Evolutionary conservation across 2,113 vertebrate species (phyloP), one percentile per base, ranked within the genome.

Genomic region (Rhinolophus ferrumequinum): DNA sequence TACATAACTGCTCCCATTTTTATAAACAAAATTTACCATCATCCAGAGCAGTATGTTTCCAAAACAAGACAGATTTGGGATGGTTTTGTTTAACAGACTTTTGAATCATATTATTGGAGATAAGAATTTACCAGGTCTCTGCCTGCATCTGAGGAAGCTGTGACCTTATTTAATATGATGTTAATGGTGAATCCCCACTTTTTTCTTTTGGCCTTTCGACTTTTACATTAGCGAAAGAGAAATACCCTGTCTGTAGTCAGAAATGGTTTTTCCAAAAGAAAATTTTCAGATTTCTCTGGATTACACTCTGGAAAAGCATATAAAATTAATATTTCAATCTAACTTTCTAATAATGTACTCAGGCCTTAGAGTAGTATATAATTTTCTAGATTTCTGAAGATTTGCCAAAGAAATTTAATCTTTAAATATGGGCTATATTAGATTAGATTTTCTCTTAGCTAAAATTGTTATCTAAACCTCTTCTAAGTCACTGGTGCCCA

Each of bases 371-470:
- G 60, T 77, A 84, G 56, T 82, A 64, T 24, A 58, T 83, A n/a
- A 66, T 60, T 93, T 66, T 75, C 70, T 76, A 88, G 8, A 66
- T 88, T 90, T 47, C 16, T 67, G 6, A 66, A 94, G 47, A 81
- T 91, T 96, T 97, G 8, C 30, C 76, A 92, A 72, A 92, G 58
- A 88, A 70, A 88, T 67, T 93, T 95, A 77, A 90, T 87, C 62
- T 94, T 96, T 62, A 85, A 90, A 92, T 64, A 81, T 38, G 58
- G 35, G 92, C 21, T 76, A 24, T 72, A 83, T 62, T 93, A 84
- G 47, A 18, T 80, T 73, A 93, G 28, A 1, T 82, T 76, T 96
- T 88, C 41, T 79, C 11, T 80, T 38, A 89, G 35, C 10, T 82
- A 72, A 76, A 66, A 64, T 70, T 88, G 28, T 87, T 50, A 50